A percentile compares a stretch with the other conserved stretches of the same genome.
These are phyloP conservation scores for Cataglyphis livida DNA, from an alignment of 2,888 invertebrate species.

Conservation along the genomic window DNA sequence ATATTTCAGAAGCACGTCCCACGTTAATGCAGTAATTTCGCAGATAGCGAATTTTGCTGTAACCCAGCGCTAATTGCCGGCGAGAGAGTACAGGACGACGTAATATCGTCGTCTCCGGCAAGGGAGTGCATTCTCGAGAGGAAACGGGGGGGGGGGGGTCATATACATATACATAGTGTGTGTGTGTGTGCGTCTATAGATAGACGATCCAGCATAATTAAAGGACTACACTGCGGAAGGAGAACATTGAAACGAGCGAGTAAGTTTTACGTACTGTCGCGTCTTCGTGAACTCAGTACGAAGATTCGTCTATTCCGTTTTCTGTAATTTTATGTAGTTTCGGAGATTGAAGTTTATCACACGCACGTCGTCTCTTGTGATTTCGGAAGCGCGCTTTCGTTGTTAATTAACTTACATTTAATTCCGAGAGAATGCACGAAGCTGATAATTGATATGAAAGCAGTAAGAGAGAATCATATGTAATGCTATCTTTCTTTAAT, in stretches of 20 bases:
- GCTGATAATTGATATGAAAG: neutral
- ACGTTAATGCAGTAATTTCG: slow-evolving; percentile 74
- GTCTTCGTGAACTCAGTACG: neutral
- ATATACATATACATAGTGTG: neutral
- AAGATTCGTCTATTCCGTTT: slow-evolving; percentile 10
- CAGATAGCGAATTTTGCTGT: slow-evolving; percentile 70
- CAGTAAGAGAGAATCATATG: neutral
- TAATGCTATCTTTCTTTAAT: neutral
- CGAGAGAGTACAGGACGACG: slow-evolving; percentile 37
- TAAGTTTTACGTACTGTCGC: neutral
- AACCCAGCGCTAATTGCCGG: slow-evolving; percentile 68
- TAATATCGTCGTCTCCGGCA: slow-evolving; percentile 46
- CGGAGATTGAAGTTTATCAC: neutral
- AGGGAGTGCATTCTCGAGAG: slow-evolving; percentile 27
- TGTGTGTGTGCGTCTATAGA: slow-evolving; percentile 6
- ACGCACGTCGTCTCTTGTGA: too few species aligned
- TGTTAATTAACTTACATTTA: neutral
- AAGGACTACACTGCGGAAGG: slow-evolving; percentile 28
- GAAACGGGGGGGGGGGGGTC: neutral
- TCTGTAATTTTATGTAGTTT: slow-evolving; percentile 3
- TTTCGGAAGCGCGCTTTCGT: neutral
- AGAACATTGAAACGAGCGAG: neutral
- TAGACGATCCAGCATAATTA: slow-evolving; percentile 42
- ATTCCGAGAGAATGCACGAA: neutral
- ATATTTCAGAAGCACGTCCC: slow-evolving; percentile 70